Base-by-base conservation (phyloP, 2,888 invertebrate genomes). In the Dendrolimus pini region DNA sequence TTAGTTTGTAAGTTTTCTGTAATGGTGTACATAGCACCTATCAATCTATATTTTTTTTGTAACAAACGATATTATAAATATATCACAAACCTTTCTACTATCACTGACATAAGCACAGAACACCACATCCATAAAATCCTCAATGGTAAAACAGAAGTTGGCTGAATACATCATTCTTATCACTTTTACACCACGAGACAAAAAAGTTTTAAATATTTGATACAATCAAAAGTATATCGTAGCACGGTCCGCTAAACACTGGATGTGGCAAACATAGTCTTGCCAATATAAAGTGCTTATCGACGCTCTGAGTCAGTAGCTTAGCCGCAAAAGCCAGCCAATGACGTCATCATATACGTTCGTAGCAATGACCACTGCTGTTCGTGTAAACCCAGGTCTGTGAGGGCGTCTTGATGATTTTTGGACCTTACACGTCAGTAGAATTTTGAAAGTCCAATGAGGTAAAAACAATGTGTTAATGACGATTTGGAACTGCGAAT, bases 121-220 rank as follows among this genome's bases (percentile, higher is more conserved):
- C 1, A 89, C 89, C 52, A 89, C 88, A 81, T 89, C 89, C 78
- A 84, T 75, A 65, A 89, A 89, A 62, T 83, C 84, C 62, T 88
- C 83, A 41, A 89, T 83, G 55, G 77, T 80, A 52, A 85, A 78
- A 72, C 80, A 82, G 64, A 85, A 75, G 66, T 78, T 77, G 61
- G 79, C 82, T 2, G 85, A 74, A 73, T 82, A 82, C 89, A 89
- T 89, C 59, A 62, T 78, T 58, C 60, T 56, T 55, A 42, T 55
- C 55, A 57, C 55, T 59, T n/a, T 47, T 56, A 58, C 55, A 55
- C 55, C 60, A 63, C 56, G 54, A 59, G 47, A 62, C 55, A 65
- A 61, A 58, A 61, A 56, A 56, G 60, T 57, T 53, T 58, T 30
- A 52, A 59, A 62, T 55, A 59, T 30, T 55, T 55, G 55, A 61